Evolutionary conservation across 2,888 invertebrate species (phyloP), one percentile per base, ranked within the genome.

Genomic region (Sclerodermus sp.): DNA sequence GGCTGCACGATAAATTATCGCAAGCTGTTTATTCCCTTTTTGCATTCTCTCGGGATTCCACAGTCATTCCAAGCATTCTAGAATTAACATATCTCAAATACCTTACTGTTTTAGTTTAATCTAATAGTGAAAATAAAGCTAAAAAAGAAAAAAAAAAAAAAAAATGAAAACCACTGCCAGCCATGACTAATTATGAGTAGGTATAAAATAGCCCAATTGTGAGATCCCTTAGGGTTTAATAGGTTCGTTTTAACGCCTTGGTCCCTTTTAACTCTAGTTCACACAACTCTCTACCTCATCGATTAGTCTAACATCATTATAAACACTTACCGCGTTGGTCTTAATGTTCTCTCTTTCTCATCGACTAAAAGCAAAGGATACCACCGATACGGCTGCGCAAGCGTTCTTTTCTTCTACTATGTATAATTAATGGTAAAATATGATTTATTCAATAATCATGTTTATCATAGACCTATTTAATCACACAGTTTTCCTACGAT

Each of bases 271-370:
- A 62, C 62, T 62, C 51, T 44, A 41, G 56, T 42, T 17, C 53
- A 55, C 55, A 61, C 61, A 66, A 62, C 54, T 58, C 49, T 49
- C 54, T n/a, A 60, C 60, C 60, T 18, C 58, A 64, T 56, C 70
- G 70, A 73, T 73, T 73, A 73, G 68, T 64, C 68, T 70, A 71
- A 73, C 68, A 62, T 67, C 69, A 73, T 73, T 74, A 72, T 62
- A 66, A 67, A 57, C 70, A 65, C 64, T 66, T 68, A 71, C 67
- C 72, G n/a, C n/a, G n/a, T n/a, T n/a, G n/a, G n/a, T n/a, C n/a
- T n/a, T n/a, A n/a, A n/a, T n/a, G n/a, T n/a, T n/a, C n/a, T n/a
- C n/a, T n/a, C n/a, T n/a, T n/a, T n/a, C n/a, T n/a, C n/a, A n/a
- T n/a, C n/a, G n/a, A n/a, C n/a, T n/a, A n/a, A n/a, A n/a, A n/a